Evolutionary conservation across 1,140 invertebrate genomes (phyloP), one percentile per base, ranked within the genome.

Genomic region (Tyrophagus putrescentiae): DNA sequence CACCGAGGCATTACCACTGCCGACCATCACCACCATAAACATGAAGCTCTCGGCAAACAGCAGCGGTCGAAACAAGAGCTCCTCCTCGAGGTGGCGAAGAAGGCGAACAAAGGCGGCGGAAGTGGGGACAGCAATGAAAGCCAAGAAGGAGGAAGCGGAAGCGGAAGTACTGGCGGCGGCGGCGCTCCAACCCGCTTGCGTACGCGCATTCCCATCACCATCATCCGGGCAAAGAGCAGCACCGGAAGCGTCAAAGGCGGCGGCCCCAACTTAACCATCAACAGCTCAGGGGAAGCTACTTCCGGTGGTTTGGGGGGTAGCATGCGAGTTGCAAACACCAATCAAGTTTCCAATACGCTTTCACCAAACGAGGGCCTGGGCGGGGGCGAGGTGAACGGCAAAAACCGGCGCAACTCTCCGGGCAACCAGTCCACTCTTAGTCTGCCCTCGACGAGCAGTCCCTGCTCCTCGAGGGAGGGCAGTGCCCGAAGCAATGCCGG

Each of bases 401-500:
- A 23, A 6, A 32, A 62, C 23, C 50, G 45, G 7, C 31, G 56
- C 16, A 57, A 33, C 25, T 59, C 57, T n/a, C 39, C 57, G 3
- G 23, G 56, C 29, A 23, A 32, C 28, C 57, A 59, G 13, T 59
- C 57, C 18, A 42, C 36, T 44, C 4, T 42, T 27, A 44, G 39
- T n/a, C 34, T 36, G 9, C 53, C 59, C 33, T 60, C 28, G 13
- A 25, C 57, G 1, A 33, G 28, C 16, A 60, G 59, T 60, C 59
- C 59, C 4, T 53, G 27, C n/a, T 60, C 59, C 9, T 60, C 60
- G 18, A 11, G 61, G n/a, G 53, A 53, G 41, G 28, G 61, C 32
- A 34, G 60, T 60, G 56, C 41, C 31, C 33, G 56, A 54, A 50
- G n/a, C 41, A 31, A 44, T 74, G 18, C n/a, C n/a, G n/a, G n/a